These are phyloP conservation scores for Conistra vaccinii DNA, from an alignment of 2,888 invertebrate species.

Conservation along the genomic window DNA sequence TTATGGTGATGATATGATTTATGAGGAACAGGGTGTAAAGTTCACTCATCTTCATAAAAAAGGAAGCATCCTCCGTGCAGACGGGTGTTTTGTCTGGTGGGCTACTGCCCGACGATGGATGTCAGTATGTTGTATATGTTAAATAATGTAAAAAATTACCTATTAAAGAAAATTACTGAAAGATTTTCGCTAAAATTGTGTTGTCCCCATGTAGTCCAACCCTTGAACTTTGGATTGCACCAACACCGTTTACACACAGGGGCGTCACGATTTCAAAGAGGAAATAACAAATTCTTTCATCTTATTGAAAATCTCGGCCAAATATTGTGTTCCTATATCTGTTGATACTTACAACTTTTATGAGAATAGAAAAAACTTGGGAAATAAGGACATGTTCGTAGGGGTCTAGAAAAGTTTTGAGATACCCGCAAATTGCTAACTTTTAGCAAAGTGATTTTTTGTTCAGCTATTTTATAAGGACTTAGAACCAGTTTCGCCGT, in stretches of 20 bases:
- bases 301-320: slow-evolving; percentile 54
- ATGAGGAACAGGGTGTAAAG: no score
- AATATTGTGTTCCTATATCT: slow-evolving; percentile 30
- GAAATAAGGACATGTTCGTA: neutral
- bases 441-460: neutral
- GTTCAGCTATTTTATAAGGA: neutral
- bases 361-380: slow-evolving; percentile 1
- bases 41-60: no score
- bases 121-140: no score
- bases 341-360: slow-evolving; percentile 12
- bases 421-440: neutral
- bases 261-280: slow-evolving; percentile 40
- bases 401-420: neutral
- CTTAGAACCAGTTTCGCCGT: neutral
- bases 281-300: slow-evolving; percentile 63
- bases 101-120: no score
- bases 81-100: no score
- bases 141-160: no score
- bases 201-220: slow-evolving; percentile 46
- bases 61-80: no score
- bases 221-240: slow-evolving; percentile 47
- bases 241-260: slow-evolving; percentile 57
- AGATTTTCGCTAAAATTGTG: neutral
- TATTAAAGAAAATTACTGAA: neutral
- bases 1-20: no score